phyloP scores from a whole-genome alignment of 1,140 invertebrate species.

The Atta cephalotes region DNA sequence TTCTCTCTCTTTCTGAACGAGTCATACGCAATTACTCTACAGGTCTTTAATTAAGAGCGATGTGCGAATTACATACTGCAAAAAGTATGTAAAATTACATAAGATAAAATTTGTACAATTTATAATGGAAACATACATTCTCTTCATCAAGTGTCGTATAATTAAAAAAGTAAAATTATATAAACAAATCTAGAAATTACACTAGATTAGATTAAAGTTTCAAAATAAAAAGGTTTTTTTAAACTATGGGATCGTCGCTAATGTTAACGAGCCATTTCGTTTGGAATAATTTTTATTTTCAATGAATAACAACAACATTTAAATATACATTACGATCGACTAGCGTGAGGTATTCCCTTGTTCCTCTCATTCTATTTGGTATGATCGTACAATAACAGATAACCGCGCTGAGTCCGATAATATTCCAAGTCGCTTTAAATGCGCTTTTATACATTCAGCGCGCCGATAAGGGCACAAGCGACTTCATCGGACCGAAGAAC shows the following conservation, averaged over 20 bases:
- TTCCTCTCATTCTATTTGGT: conserved; percentile 73
- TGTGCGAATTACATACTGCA: neutral
- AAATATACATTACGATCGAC: conserved; percentile 77
- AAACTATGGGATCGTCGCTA: neutral
- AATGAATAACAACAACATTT: conserved; percentile 79
- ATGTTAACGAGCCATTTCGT: conserved; percentile 13
- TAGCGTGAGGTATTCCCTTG: conserved; percentile 75
- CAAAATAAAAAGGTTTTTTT: neutral
- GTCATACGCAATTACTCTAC: neutral
- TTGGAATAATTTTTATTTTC: conserved; percentile 73
- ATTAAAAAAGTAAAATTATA: conserved; percentile 17
- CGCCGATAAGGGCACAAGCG: neutral
- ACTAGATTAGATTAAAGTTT: neutral
- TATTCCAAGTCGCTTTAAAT: neutral
- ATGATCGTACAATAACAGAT: conserved; percentile 62
- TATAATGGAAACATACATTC: neutral
- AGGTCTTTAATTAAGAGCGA: neutral
- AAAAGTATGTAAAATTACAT: conserved; percentile 1
- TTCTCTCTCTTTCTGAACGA: neutral
- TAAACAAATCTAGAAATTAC: neutral
- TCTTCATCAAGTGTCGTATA: neutral
- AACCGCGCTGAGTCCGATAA: conserved; percentile 11
- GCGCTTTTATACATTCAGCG: conserved; percentile 26
- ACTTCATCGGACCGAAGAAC: conserved; percentile 6
- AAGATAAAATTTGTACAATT: conserved; percentile 15